Evolutionary conservation across 2,888 invertebrate species (phyloP), one percentile per base, ranked within the genome.

Genomic region (Nasonia oneida): DNA sequence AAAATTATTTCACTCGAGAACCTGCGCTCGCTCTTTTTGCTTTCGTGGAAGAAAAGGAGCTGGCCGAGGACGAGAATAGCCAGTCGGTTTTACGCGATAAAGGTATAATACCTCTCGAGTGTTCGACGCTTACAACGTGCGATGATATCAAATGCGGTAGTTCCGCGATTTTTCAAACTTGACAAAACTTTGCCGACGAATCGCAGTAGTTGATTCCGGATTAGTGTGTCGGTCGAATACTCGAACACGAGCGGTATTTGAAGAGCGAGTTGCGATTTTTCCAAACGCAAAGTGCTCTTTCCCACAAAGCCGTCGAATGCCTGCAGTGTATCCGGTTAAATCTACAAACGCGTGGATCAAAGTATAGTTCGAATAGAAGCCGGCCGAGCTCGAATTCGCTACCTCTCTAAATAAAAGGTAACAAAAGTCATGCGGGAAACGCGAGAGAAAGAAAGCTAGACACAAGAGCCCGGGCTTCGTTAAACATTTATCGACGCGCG

Each of bases 1-100:
- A 64, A 81, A 76, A 85, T 81, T 64, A 81, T 81, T 75, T 81
- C 37, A 76, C 76, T 33, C 33, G 78, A 83, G 71, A 73, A 78
- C 39, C 33, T 39, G 23, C 15, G 5, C 42, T 0, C 37, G 75
- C 53, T 53, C 53, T 53, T 53, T 53, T 53, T 53, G 61, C 77
- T 33, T 85, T 85, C 81, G 15, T 3, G 47, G 64, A 81, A 85
- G 14, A 64, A 77, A 77, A 81, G 50, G 8, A n/a, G 50, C 12
- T 10, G 73, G 39, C 5, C 18, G 71, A 83, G 50, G 50, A 74
- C 67, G 64, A 39, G 23, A 74, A 39, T 37, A 57, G 39, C 29
- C 14, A 12, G 23, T 53, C 10, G 42, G 42, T 76, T 76, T 53
- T 37, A 18, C 37, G 8, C 29, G 53, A 53, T 53, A 76, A 42